Evolutionary conservation across 1,140 invertebrate genomes (phyloP).

Genomic region (Halictus rubicundus): DNA sequence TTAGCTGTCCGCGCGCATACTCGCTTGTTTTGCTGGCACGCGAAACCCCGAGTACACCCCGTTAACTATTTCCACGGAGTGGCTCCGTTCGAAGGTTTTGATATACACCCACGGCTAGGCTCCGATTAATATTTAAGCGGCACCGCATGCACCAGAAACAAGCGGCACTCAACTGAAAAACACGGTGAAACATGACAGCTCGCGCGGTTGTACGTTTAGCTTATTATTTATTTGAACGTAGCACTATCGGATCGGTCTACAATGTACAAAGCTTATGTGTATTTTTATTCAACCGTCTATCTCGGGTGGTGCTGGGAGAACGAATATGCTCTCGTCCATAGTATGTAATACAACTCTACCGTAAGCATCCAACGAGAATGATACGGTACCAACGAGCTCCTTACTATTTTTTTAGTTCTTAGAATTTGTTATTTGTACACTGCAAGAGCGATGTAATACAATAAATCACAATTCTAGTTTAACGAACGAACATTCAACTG

Average conservation of each 20-base stretch:
- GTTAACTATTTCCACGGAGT: constrained; percentile 34
- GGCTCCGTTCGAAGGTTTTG: constrained; percentile 24
- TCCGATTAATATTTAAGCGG: constrained; percentile 48
- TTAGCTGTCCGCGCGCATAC: constrained; percentile 19
- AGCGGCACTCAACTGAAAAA: neutral
- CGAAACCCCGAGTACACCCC: constrained; percentile 12
- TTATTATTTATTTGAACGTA: constrained; percentile 38
- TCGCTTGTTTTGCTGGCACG: constrained; percentile 36
- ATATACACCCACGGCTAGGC: constrained; percentile 32
- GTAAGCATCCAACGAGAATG: neutral
- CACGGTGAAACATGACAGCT: neutral
- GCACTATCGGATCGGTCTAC: neutral
- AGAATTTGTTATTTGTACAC: constrained; percentile 38
- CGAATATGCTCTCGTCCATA: constrained; percentile 36
- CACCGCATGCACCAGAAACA: constrained; percentile 43
- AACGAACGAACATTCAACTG: neutral
- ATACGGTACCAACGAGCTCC: neutral
- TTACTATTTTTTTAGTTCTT: neutral
- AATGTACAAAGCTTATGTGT: neutral
- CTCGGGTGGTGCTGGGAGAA: constrained; percentile 12
- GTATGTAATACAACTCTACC: constrained; percentile 44
- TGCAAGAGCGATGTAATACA: constrained; percentile 18
- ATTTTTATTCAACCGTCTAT: neutral
- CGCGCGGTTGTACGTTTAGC: neutral
- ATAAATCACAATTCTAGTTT: constrained; percentile 31